These are phyloP conservation scores for Andricus quercusramuli DNA, from an alignment of 2,888 invertebrate genomes.

Conservation along the genomic window DNA sequence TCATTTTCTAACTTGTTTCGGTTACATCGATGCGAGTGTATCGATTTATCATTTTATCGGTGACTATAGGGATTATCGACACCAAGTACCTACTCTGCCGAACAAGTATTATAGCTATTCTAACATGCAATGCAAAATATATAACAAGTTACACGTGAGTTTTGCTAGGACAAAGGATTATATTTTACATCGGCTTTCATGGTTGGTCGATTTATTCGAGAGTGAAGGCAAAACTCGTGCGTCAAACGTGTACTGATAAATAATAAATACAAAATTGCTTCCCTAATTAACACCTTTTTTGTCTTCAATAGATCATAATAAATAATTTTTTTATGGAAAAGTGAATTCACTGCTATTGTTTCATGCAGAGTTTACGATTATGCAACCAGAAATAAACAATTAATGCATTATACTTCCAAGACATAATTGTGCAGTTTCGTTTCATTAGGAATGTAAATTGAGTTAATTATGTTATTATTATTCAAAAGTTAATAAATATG, in stretches of 20 bases:
- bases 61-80: neutral
- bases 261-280: neutral
- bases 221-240: constrained; percentile 4
- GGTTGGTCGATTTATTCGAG: constrained; percentile 11
- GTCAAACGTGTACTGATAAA: neutral
- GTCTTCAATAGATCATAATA: no score
- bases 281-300: no score
- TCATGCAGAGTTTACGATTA: no score
- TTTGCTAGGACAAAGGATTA: constrained; percentile 16
- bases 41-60: constrained; percentile 10
- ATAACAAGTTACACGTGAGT: neutral
- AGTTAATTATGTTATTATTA: no score
- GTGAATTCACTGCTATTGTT: no score
- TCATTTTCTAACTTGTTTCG: neutral
- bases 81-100: neutral
- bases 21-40: constrained; percentile 1
- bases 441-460: no score
- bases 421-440: no score
- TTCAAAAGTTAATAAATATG: no score
- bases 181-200: constrained; percentile 11
- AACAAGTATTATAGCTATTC: neutral
- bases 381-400: no score
- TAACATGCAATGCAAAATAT: neutral
- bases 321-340: no score
- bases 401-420: no score